Conservation (phyloP, 2,113 vertebrate species). For the Equus przewalskii region DNA sequence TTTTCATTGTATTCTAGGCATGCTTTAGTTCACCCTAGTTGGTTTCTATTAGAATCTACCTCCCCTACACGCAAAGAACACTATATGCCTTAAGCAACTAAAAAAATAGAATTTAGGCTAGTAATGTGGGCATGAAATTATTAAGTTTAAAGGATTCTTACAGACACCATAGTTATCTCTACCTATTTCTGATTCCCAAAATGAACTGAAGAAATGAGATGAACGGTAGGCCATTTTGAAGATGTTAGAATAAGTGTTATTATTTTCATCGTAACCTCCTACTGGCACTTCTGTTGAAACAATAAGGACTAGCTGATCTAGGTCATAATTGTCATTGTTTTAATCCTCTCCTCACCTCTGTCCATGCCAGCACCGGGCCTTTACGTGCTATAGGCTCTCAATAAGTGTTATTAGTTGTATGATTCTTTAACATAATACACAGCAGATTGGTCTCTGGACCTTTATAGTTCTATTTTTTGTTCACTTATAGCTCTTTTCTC, state of each 20-base stretch:
- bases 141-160: conserved; percentile 56
- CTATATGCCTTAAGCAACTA: conserved; percentile 44
- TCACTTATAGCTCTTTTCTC: not conserved
- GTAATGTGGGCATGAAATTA: conserved; percentile 18
- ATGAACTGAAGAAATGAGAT: conserved; percentile 56
- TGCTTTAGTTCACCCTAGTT: conserved; percentile 43
- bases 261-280: conserved; percentile 34
- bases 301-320: not conserved
- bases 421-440: not conserved
- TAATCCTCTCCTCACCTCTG: not conserved
- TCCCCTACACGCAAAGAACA: conserved; percentile 9
- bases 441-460: not conserved
- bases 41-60: conserved; percentile 62
- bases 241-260: conserved; percentile 14
- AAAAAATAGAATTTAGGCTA: conserved; percentile 44
- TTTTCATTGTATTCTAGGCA: conserved; percentile 50
- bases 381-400: not conserved
- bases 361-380: not conserved
- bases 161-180: not conserved
- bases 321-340: not conserved
- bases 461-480: conserved; percentile 28
- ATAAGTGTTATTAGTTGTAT: not conserved
- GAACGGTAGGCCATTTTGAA: conserved; percentile 32
- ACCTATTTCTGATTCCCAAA: conserved; percentile 32
- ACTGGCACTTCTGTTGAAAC: not conserved